A percentile compares a stretch with the other conserved stretches of the same genome.
Evolutionary conservation across 2,113 vertebrate genomes (phyloP).

Genomic region (Nyctereutes procyonoides): DNA sequence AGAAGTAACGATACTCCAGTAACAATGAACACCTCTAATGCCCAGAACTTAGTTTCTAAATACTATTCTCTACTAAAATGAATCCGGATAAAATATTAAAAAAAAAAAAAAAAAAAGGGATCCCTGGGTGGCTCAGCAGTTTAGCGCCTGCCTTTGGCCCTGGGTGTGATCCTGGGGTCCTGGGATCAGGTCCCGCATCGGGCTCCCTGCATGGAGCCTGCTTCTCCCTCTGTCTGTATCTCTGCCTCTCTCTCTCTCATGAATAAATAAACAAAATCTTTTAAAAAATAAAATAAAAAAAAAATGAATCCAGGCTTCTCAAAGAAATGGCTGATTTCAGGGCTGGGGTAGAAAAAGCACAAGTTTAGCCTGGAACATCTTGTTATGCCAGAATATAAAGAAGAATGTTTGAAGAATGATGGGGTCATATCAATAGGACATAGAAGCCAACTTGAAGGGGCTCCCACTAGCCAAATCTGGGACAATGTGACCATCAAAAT

Average conservation of each 20-base stretch:
- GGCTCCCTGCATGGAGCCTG: too few relatives aligned
- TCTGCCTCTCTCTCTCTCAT: too few relatives aligned
- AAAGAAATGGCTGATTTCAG: background rate
- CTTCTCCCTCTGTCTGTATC: too few relatives aligned
- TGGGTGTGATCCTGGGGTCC: too few relatives aligned
- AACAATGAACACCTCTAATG: background rate
- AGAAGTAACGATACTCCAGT: background rate
- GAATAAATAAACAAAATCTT: too few relatives aligned
- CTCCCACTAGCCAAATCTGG: background rate
- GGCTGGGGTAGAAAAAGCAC: background rate
- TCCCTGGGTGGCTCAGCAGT: too few relatives aligned
- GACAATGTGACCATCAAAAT: background rate
- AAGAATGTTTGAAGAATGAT: background rate
- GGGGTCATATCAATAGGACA: background rate
- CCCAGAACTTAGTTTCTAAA: background rate
- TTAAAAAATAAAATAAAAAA: too few relatives aligned
- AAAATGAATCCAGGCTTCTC: background rate
- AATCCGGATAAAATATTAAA: too few relatives aligned
- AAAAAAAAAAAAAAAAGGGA: too few relatives aligned
- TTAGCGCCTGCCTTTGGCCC: too few relatives aligned
- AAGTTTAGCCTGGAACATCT: background rate
- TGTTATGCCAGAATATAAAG: background rate
- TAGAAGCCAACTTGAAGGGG: background rate
- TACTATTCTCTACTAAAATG: background rate
- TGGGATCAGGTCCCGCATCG: too few relatives aligned